These are phyloP conservation scores for Piaya cayana DNA, from an alignment of 2,113 vertebrate species.

Conservation along the genomic window DNA sequence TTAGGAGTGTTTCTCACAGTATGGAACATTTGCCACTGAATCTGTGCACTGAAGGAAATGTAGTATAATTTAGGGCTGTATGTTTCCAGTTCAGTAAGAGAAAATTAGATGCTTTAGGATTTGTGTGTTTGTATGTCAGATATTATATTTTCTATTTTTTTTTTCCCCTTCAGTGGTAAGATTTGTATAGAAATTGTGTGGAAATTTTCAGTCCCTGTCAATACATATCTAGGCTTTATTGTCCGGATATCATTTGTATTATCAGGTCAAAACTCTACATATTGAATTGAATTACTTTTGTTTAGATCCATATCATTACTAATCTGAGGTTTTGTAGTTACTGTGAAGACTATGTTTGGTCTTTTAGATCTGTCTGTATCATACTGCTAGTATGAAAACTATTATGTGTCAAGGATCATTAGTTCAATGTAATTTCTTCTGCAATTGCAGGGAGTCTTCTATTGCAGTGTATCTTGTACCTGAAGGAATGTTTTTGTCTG, in stretches of 20 bases:
- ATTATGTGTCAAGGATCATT: not conserved
- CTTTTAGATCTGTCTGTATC: not conserved
- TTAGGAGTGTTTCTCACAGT: too few relatives aligned
- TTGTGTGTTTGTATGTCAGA: not conserved
- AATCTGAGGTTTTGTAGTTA: not conserved
- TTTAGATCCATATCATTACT: not conserved
- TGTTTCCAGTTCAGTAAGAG: not conserved
- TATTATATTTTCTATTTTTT: not conserved
- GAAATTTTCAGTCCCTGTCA: not conserved
- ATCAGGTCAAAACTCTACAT: not conserved
- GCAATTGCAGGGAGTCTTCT: not conserved
- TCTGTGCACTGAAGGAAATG: not conserved
- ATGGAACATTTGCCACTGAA: not conserved
- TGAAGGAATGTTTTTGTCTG: not conserved
- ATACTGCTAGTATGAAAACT: not conserved
- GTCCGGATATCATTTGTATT: not conserved
- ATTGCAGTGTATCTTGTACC: not conserved
- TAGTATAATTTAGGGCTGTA: not conserved
- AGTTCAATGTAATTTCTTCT: not conserved
- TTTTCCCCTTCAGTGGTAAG: not conserved
- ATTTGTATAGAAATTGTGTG: not conserved
- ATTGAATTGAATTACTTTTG: not conserved
- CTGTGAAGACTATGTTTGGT: not conserved
- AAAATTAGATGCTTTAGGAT: not conserved
- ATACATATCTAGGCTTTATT: not conserved